phyloP scores from a whole-genome alignment of 2,113 vertebrate species.

The Raja brachyura region DNA sequence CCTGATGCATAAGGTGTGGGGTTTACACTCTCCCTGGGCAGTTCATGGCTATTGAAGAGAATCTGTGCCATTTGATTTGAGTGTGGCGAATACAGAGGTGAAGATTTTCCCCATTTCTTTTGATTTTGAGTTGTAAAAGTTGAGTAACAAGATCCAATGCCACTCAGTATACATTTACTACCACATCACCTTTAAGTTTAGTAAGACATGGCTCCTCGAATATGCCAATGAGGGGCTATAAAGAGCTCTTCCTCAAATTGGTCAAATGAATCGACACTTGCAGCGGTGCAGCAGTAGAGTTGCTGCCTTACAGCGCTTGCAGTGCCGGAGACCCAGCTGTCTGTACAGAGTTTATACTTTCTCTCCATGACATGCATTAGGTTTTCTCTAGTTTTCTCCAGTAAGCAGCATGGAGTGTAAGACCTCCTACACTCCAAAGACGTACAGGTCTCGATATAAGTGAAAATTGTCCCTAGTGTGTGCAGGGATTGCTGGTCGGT shows the following conservation, averaged over 20 bases:
- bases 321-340: too few relatives aligned
- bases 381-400: too few relatives aligned
- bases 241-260: not conserved
- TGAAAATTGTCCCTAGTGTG: too few relatives aligned
- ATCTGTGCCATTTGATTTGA: not conserved
- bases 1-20: not conserved
- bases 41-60: not conserved
- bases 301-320: too few relatives aligned
- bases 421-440: too few relatives aligned
- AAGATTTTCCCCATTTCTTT: not conserved
- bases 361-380: too few relatives aligned
- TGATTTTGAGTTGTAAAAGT: not conserved
- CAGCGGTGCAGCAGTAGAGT: not conserved
- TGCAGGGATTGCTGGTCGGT: too few relatives aligned
- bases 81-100: not conserved
- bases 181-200: not conserved
- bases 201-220: not conserved
- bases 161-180: not conserved
- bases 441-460: too few relatives aligned
- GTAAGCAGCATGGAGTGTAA: too few relatives aligned
- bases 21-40: not conserved
- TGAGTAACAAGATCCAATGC: not conserved
- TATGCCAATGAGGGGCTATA: not conserved
- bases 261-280: not conserved
- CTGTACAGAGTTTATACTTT: too few relatives aligned